Conservation (phyloP, 2,113 vertebrate genomes). For the Nerophis lumbriciformis region DNA sequence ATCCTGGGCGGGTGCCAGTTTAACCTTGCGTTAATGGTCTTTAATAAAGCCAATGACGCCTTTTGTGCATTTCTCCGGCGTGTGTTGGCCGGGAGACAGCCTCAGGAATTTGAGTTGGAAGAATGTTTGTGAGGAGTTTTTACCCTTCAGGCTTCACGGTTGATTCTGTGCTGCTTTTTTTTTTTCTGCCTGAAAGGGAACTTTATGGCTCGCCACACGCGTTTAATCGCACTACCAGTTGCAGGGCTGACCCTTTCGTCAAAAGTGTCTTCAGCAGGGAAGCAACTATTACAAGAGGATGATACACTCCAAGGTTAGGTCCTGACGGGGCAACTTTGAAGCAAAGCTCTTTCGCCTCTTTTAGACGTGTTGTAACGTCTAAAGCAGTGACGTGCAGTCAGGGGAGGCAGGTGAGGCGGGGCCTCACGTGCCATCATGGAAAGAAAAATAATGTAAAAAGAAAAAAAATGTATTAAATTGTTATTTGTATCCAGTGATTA, state of each 20-base stretch:
- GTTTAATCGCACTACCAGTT: slow-evolving; percentile 24
- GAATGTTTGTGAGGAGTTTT: not conserved
- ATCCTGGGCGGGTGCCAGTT: slow-evolving; percentile 28
- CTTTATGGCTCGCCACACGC: slow-evolving; percentile 8
- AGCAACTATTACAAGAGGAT: slow-evolving; percentile 25
- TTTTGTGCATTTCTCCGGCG: slow-evolving; percentile 25
- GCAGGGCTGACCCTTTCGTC: slow-evolving; percentile 3
- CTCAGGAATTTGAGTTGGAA: slow-evolving; percentile 45
- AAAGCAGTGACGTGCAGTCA: too few species aligned
- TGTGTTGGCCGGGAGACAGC: slow-evolving; percentile 45
- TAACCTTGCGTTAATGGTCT: slow-evolving; percentile 29
- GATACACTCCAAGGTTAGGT: slow-evolving; percentile 34
- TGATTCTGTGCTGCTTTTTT: not conserved
- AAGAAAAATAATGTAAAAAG: too few species aligned
- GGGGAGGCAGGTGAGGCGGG: too few species aligned
- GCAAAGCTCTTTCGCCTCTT: slow-evolving; percentile 35
- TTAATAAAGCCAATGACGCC: slow-evolving; percentile 29
- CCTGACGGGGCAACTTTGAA: slow-evolving; percentile 17
- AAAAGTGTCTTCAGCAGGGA: slow-evolving; percentile 10
- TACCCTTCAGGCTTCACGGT: not conserved
- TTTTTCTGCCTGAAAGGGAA: slow-evolving; percentile 17
- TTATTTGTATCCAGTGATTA: too few species aligned
- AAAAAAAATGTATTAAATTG: too few species aligned
- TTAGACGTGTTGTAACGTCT: slow-evolving; percentile 19
- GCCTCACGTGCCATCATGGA: too few species aligned